Conservation (phyloP, 2,888 invertebrate species). For the Caenorhabditis angaria region DNA sequence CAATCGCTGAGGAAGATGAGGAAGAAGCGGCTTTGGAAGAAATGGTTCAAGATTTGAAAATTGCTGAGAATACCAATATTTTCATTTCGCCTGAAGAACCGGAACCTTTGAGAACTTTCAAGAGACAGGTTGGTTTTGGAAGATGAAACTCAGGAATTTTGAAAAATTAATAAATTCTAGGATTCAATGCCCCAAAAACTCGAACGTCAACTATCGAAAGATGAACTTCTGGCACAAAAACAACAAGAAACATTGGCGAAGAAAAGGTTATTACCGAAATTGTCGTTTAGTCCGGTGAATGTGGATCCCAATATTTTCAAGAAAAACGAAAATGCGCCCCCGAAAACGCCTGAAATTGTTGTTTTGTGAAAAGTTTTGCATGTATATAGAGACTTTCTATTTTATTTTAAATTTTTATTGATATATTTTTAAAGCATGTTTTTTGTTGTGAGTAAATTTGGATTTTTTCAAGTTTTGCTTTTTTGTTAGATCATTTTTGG, state of each 20-base stretch:
- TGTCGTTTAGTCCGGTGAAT: conserved; percentile 6
- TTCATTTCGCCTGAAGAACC: background rate
- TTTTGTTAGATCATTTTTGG: conserved; percentile 83
- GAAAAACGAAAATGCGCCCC: too few relatives aligned
- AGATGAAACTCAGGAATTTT: background rate
- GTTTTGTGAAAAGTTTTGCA: conserved; percentile 1
- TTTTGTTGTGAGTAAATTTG: background rate
- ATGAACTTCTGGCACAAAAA: conserved; percentile 60
- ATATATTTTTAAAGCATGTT: background rate
- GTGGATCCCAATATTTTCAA: conserved; percentile 9
- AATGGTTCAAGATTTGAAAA: conserved; percentile 25
- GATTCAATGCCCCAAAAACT: conserved; percentile 11
- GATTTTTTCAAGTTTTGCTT: background rate
- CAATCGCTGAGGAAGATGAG: conserved; percentile 49
- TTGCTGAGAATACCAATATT: conserved; percentile 12
- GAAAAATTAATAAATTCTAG: too few relatives aligned
- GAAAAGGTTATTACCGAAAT: too few relatives aligned
- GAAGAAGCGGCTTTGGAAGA: conserved; percentile 51
- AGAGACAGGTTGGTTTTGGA: conserved; percentile 11
- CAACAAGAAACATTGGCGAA: conserved; percentile 84
- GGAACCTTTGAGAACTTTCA: conserved; percentile 38
- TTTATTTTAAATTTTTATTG: background rate
- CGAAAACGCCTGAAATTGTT: background rate
- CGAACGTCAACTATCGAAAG: conserved; percentile 53
- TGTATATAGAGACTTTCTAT: background rate